Evolutionary conservation across 2,797 vertebrate species (phyloP), one percentile per base, ranked within the genome.

Genomic region (Buceros bicornis): DNA sequence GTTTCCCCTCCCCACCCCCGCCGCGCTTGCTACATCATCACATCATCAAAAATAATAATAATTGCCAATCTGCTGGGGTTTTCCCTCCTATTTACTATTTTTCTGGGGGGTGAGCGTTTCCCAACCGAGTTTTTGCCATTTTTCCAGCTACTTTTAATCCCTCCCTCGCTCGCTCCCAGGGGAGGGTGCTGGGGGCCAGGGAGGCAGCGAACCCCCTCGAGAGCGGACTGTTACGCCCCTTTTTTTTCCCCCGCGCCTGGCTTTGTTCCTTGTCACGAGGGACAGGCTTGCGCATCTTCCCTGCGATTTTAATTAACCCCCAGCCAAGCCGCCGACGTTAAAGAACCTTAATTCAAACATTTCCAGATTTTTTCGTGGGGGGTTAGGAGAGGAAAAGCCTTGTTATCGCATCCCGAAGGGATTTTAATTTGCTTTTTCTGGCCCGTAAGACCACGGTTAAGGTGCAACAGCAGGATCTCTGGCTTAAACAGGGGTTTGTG

Each of bases 11-110:
- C 8, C 22, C 33, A 33, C 33, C 33, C 33, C 33, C 33, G 33
- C 33, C 33, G 33, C 33, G 33, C 33, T 33, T 33, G 33, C 33
- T 33, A 33, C 33, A 33, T 33, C 33, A 33, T 33, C 33, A 33
- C 33, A 33, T 33, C 33, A 33, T 33, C 33, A 19, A 29, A 10
- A 31, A 12, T 2, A 0, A 16, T 26, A 25, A 16, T 3, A 33
- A 4, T 1, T 7, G 13, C n/a, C 13, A 4, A 16, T 43, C 65
- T 25, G 2, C 20, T 37, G 54, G 3, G 5, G 42, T 10, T 4
- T 11, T 4, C 13, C 8, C 6, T 4, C 17, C 5, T 7, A 1
- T 1, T 24, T 18, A 28, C 8, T 8, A 0, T 53, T 20, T 48
- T 14, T 18, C 60, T 13, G 12, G 7, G 6, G 22, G 37, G 37